Conservation (phyloP, 2,113 vertebrate genomes). For the Calyptomena viridis region DNA sequence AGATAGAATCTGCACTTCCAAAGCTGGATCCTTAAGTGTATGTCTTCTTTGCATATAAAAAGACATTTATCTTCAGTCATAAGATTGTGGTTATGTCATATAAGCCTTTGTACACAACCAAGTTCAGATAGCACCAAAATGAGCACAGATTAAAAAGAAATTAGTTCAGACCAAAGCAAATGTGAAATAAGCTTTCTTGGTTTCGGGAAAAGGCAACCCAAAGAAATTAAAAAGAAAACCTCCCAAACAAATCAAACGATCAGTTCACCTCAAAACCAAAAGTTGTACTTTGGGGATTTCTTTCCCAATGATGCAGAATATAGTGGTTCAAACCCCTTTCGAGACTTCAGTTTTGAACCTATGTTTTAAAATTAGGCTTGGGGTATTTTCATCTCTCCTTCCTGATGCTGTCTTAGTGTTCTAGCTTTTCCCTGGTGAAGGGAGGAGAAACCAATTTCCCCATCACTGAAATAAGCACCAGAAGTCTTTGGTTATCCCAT, state of each 20-base stretch:
- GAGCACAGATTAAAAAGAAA: background rate
- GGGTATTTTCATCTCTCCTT: background rate
- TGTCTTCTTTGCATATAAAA: background rate
- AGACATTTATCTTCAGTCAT: background rate
- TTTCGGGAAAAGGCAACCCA: background rate
- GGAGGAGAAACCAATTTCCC: background rate
- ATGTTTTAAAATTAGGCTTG: background rate
- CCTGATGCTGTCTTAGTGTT: background rate
- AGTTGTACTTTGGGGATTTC: background rate
- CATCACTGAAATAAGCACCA: background rate
- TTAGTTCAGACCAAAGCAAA: background rate
- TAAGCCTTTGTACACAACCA: background rate
- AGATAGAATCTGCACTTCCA: background rate
- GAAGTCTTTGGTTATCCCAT: background rate
- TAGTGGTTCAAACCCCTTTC: background rate
- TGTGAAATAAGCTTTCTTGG: background rate
- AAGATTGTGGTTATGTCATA: background rate
- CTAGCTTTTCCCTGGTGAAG: background rate
- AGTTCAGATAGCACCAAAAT: background rate
- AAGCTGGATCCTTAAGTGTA: background rate
- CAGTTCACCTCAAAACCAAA: background rate
- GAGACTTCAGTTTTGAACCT: background rate
- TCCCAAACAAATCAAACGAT: background rate
- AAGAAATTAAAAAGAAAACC: background rate
- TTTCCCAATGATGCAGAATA: background rate